phyloP scores from a whole-genome alignment of 35 echinoderm and acorn worm species.

The Diadema setosum region DNA sequence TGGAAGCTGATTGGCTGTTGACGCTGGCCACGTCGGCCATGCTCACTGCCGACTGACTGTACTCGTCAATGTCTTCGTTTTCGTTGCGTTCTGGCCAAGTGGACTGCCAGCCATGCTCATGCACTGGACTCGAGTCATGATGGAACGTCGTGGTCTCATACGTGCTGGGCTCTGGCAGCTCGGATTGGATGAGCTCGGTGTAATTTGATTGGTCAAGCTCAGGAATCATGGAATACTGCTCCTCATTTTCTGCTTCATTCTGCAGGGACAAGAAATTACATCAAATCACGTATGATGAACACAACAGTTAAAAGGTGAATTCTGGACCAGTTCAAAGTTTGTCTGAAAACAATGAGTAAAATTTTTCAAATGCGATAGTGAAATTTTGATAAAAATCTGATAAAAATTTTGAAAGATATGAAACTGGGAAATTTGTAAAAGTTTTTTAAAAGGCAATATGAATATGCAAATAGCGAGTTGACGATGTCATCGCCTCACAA shows the following conservation, averaged over 20 bases:
- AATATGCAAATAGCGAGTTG: too few relatives aligned
- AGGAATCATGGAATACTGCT: constrained; percentile 15
- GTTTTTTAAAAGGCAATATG: too few relatives aligned
- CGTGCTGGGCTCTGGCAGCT: neutral
- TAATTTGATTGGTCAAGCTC: constrained; percentile 19
- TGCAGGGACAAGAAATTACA: too few relatives aligned
- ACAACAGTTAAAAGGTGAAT: too few relatives aligned
- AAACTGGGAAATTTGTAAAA: too few relatives aligned
- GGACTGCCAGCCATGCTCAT: neutral
- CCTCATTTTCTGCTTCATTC: neutral
- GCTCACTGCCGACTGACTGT: neutral
- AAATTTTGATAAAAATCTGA: too few relatives aligned
- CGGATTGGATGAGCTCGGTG: neutral
- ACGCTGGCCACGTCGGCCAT: neutral
- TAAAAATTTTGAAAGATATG: too few relatives aligned
- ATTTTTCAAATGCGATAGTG: too few relatives aligned
- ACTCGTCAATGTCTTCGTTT: neutral
- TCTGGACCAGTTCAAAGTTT: too few relatives aligned
- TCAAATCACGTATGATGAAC: too few relatives aligned
- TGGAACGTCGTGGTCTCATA: neutral
- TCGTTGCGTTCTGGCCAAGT: neutral
- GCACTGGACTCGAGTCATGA: neutral
- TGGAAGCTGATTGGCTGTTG: neutral
- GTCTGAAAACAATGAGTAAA: too few relatives aligned
- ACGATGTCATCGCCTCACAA: too few relatives aligned